These are phyloP conservation scores for Dallia pectoralis DNA, from an alignment of 2,797 vertebrate genomes.

Conservation along the genomic window DNA sequence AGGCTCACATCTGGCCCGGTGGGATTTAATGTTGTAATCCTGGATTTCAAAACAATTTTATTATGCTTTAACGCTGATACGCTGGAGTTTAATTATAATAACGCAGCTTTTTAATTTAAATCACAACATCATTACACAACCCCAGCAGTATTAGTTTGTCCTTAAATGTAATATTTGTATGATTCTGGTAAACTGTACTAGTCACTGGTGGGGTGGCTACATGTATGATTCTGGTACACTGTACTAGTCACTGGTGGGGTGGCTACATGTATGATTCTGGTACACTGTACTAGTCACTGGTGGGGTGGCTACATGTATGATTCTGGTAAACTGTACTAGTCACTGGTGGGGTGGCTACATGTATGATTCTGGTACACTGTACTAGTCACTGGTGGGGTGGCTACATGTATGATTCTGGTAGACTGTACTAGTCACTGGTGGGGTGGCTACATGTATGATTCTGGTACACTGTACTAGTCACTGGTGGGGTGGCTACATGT, in stretches of 20 bases:
- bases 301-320: too few species aligned
- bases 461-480: not conserved
- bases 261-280: conserved; percentile 3
- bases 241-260: not conserved
- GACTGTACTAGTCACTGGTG: not conserved
- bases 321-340: not conserved
- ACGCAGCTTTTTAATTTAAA: conserved; percentile 74
- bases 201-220: not conserved
- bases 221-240: not conserved
- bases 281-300: not conserved
- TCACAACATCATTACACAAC: conserved; percentile 71
- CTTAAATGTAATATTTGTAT: not conserved
- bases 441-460: too few species aligned
- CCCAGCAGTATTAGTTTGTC: conserved; percentile 64
- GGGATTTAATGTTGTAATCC: conserved; percentile 79
- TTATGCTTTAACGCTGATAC: conserved; percentile 70
- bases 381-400: not conserved
- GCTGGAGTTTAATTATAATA: conserved; percentile 77
- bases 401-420: conserved; percentile 1
- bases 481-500: too few species aligned
- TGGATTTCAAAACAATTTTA: conserved; percentile 75
- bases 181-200: too few species aligned
- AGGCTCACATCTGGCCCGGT: conserved; percentile 72
- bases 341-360: not conserved
- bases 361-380: not conserved